Evolutionary conservation across 2,888 invertebrate species (phyloP), one percentile per base, ranked within the genome.

Genomic region (Syrphus vitripennis): DNA sequence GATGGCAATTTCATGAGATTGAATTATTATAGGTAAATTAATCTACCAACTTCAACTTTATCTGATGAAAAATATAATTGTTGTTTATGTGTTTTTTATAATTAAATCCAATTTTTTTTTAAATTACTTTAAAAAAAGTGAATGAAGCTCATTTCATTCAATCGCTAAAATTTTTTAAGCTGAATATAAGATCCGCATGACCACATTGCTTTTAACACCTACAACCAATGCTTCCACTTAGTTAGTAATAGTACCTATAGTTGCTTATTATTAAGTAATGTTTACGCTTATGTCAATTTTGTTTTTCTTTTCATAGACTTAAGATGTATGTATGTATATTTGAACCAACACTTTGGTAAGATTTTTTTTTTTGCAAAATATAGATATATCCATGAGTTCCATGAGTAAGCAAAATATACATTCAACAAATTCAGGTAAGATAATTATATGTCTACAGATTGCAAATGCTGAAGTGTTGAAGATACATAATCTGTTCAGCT

Each of bases 121-220:
- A 45, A 21, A 21, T 48, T 42, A 14, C 4, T n/a, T 48, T 48
- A 24, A 5, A 24, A 24, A 2, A 50, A 50, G 24, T 61, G n/a
- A 65, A 71, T 57, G 70, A 21, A 69, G 53, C 16, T 37, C 16
- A 72, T 45, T 61, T 55, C 55, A 72, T 53, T 61, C 37, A 77
- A 67, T 26, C n/a, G 7, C 2, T 4, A 29, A 16, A 26, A n/a
- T n/a, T n/a, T 61, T 59, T 26, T 48, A 63, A n/a, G n/a, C n/a
- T 50, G 1, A 3, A 7, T 7, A 53, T 24, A 7, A 80, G 76
- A 84, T 81, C 84, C 84, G 84, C 80, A 72, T 76, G 80, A 80
- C 61, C 59, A 76, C 67, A 84, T 80, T 59, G 67, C 57, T 55
- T n/a, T 55, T 69, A 72, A 81, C 84, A 84, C 84, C 84, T 84